Percentiles rank a stretch among this genome's conserved stretches.
Evolutionary conservation across 2,797 vertebrate genomes (phyloP).

Genomic region (Leucoraja ocellata): DNA sequence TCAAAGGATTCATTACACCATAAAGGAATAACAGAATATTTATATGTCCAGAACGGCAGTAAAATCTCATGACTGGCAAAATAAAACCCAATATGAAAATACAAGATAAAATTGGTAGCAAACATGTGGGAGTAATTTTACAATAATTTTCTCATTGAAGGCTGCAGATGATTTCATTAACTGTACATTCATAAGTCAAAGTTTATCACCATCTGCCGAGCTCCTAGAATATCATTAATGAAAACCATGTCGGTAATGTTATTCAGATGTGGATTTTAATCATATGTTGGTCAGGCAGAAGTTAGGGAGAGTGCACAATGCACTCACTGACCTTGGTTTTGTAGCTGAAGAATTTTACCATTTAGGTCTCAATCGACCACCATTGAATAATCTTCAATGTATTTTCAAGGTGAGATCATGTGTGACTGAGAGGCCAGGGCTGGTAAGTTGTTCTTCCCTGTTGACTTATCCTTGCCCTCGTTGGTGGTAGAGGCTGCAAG

Average conservation of each 20-base stretch:
- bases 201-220: neutral
- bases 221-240: neutral
- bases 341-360: neutral
- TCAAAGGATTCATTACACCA: neutral
- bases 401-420: too few species aligned
- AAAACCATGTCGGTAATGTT: neutral
- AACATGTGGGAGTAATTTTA: neutral
- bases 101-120: neutral
- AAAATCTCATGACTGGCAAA: neutral
- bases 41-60: neutral
- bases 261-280: neutral
- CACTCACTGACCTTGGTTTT: neutral
- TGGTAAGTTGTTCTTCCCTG: too few species aligned
- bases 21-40: neutral
- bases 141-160: neutral
- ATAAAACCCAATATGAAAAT: neutral
- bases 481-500: too few species aligned
- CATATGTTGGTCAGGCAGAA: too few species aligned
- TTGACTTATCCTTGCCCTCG: too few species aligned
- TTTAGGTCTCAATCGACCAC: neutral
- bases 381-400: too few species aligned
- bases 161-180: neutral
- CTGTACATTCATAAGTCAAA: neutral
- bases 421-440: too few species aligned
- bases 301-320: neutral